Conservation (phyloP, 2,888 invertebrate species). For the Physocephala rufipes region DNA sequence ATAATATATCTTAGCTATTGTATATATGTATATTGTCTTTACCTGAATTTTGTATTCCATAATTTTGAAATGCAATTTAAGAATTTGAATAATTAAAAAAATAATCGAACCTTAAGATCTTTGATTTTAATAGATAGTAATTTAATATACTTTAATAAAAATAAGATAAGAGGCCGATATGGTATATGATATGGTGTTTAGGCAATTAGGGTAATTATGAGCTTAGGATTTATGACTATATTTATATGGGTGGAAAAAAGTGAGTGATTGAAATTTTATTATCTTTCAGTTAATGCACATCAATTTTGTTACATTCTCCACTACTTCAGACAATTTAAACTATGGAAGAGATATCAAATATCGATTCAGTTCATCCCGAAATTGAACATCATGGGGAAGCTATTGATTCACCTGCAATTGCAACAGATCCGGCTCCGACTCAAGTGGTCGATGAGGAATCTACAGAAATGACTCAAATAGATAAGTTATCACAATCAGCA, state of each 20-base stretch:
- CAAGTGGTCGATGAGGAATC: conserved; percentile 50
- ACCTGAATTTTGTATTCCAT: too few species aligned
- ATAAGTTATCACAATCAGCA: conserved; percentile 8
- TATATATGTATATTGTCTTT: not conserved
- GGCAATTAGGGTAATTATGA: too few species aligned
- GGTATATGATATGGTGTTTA: too few species aligned
- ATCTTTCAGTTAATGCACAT: conserved; percentile 55
- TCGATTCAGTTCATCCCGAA: conserved; percentile 56
- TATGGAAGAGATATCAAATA: conserved; percentile 63
- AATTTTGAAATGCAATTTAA: too few species aligned
- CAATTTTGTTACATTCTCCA: conserved; percentile 30
- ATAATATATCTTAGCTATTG: not conserved
- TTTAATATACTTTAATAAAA: too few species aligned
- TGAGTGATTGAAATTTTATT: conserved; percentile 19
- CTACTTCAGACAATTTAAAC: conserved; percentile 34
- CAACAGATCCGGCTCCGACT: conserved; percentile 53
- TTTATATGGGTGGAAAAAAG: too few species aligned
- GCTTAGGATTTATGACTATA: too few species aligned
- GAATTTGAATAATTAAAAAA: too few species aligned
- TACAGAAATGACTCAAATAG: conserved; percentile 25
- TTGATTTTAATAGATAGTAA: too few species aligned
- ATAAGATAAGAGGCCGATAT: too few species aligned
- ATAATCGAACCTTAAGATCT: too few species aligned
- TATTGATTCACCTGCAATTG: conserved; percentile 54
- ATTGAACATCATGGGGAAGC: conserved; percentile 44